Percentiles rank a stretch among this genome's conserved stretches.
Conservation (phyloP, 2,113 vertebrate species). For the Cichladusa arquata region DNA sequence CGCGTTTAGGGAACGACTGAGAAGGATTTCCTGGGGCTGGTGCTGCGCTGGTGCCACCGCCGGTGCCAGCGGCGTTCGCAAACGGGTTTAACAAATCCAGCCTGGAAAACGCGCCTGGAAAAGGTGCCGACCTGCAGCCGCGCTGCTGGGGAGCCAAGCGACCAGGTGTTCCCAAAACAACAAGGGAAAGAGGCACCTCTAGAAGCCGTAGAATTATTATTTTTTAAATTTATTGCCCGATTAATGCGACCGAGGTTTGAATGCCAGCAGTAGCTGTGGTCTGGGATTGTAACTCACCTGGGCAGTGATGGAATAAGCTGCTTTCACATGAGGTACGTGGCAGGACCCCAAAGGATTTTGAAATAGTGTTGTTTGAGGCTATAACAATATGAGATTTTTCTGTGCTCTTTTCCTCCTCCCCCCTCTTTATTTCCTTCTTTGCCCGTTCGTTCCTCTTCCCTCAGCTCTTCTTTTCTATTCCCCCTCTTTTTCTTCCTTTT, state of each 20-base stretch:
- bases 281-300: neutral
- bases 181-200: neutral
- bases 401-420: neutral
- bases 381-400: neutral
- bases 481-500: neutral
- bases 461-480: rapidly evolving
- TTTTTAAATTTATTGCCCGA: neutral
- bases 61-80: neutral
- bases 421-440: rapidly evolving
- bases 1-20: rapidly evolving
- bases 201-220: neutral
- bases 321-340: neutral
- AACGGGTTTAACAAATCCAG: neutral
- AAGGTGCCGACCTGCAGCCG: neutral
- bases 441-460: neutral
- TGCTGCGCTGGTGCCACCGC: neutral
- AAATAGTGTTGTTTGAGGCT: neutral
- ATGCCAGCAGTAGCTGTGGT: neutral
- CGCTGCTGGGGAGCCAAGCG: too few relatives aligned
- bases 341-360: neutral
- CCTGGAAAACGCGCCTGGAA: rapidly evolving
- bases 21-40: neutral
- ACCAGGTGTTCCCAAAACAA: neutral
- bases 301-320: neutral
- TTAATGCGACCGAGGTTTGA: neutral